phyloP scores from a whole-genome alignment of 1,140 invertebrate genomes.

The Drosophila funebris region DNA sequence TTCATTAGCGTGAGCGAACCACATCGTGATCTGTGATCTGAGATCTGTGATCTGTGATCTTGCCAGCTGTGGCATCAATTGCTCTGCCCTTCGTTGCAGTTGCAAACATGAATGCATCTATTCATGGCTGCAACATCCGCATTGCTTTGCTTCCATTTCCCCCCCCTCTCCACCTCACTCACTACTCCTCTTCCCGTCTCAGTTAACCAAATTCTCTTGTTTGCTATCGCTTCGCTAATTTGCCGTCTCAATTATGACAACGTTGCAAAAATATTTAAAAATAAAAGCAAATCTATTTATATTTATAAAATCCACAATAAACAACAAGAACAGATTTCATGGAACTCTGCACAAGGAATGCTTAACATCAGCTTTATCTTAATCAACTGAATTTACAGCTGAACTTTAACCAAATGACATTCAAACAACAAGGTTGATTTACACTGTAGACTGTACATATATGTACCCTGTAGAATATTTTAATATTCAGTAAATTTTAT shows the following conservation, averaged over 20 bases:
- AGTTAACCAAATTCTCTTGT: slow-evolving; percentile 15
- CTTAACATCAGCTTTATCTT: neutral
- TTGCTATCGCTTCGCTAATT: slow-evolving; percentile 36
- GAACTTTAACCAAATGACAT: neutral
- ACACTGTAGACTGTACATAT: too few relatives aligned
- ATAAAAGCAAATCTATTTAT: neutral
- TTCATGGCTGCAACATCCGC: slow-evolving; percentile 40
- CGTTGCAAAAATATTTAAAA: slow-evolving; percentile 13
- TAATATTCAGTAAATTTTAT: too few relatives aligned
- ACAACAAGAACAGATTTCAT: neutral
- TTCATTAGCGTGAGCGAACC: slow-evolving; percentile 78
- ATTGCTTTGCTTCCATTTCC: slow-evolving; percentile 8
- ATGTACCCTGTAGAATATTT: too few relatives aligned
- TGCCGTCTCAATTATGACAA: slow-evolving; percentile 49
- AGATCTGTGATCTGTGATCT: slow-evolving; percentile 26
- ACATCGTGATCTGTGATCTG: slow-evolving; percentile 67
- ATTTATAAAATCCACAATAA: neutral
- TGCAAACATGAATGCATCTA: too few relatives aligned
- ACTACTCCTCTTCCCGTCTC: neutral
- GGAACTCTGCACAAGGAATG: neutral
- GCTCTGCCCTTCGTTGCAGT: slow-evolving; percentile 38
- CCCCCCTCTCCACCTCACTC: too few relatives aligned
- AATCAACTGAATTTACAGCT: neutral
- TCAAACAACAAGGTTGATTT: neutral
- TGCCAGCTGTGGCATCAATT: slow-evolving; percentile 43